phyloP scores from a whole-genome alignment of 2,888 invertebrate genomes.

The Macropis europaea region DNA sequence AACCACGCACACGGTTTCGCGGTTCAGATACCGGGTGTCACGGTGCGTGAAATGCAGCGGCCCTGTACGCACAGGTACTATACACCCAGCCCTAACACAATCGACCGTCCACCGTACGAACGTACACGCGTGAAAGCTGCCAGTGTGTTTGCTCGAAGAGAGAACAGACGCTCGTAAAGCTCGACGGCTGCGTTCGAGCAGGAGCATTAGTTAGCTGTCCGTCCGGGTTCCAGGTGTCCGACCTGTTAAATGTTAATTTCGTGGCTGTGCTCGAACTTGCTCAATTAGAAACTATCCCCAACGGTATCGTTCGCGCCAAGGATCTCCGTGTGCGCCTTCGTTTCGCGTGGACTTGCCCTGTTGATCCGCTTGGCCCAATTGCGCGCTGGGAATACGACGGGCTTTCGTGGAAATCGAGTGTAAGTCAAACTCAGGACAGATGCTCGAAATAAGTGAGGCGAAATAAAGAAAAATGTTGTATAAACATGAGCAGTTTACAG shows the following conservation, averaged over 20 bases:
- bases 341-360: background rate
- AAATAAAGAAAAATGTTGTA: too few species aligned
- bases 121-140: background rate
- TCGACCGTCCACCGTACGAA: background rate
- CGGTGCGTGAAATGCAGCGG: conserved; percentile 42
- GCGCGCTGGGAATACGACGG: background rate
- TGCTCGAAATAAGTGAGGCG: too few species aligned
- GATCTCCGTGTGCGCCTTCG: background rate
- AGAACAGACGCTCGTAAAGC: conserved; percentile 13
- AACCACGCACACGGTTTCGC: conserved; percentile 35
- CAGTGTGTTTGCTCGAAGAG: conserved; percentile 1
- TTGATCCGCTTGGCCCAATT: background rate
- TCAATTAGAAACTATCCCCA: conserved; percentile 74
- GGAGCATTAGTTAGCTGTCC: conserved; percentile 71
- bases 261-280: conserved; percentile 66
- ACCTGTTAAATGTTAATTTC: conserved; percentile 76
- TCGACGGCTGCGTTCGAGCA: conserved; percentile 39
- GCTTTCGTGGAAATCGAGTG: background rate
- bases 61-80: conserved; percentile 18
- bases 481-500: too few species aligned
- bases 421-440: too few species aligned
- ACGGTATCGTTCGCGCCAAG: conserved; percentile 9
- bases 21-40: conserved; percentile 36
- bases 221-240: conserved; percentile 66
- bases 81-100: background rate